Evolutionary conservation across 2,888 invertebrate species (phyloP).

Genomic region (Drosophila mimica): DNA sequence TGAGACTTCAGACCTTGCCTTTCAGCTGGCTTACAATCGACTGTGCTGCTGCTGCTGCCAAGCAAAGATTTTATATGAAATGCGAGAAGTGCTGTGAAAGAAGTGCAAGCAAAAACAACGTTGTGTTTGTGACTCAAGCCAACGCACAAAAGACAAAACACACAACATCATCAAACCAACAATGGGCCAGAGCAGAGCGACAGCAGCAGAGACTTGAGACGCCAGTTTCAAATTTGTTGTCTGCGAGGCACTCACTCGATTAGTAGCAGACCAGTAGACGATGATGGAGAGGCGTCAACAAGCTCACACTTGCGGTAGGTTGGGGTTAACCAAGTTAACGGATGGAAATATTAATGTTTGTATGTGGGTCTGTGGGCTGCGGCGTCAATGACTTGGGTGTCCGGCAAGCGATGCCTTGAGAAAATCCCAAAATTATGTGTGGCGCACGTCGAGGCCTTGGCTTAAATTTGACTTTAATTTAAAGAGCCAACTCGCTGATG

Average conservation of each 20-base stretch:
- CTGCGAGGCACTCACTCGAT: constrained; percentile 53
- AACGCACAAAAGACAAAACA: constrained; percentile 45
- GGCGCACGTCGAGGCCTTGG: constrained; percentile 77
- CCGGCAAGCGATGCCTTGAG: constrained; percentile 76
- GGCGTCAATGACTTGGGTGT: constrained; percentile 75
- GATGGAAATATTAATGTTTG: not conserved
- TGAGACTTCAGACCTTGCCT: constrained; percentile 55
- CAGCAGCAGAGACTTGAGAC: constrained; percentile 11
- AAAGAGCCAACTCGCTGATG: constrained; percentile 62
- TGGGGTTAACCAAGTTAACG: constrained; percentile 52
- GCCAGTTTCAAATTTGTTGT: constrained; percentile 44
- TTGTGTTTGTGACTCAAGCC: constrained; percentile 43
- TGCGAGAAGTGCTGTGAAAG: constrained; percentile 67
- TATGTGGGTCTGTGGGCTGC: constrained; percentile 64
- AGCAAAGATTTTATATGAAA: constrained; percentile 82
- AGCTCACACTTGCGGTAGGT: constrained; percentile 74
- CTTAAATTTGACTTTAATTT: constrained; percentile 77
- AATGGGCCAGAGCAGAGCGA: constrained; percentile 47
- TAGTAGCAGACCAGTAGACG: constrained; percentile 27
- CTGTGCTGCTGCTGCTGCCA: constrained; percentile 72
- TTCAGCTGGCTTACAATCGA: constrained; percentile 69
- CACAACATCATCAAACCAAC: constrained; percentile 38
- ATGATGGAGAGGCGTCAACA: constrained; percentile 57
- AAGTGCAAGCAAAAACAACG: constrained; percentile 49
- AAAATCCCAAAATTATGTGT: constrained; percentile 79